phyloP scores from a whole-genome alignment of 2,888 invertebrate genomes.

The Trisateles emortualis region DNA sequence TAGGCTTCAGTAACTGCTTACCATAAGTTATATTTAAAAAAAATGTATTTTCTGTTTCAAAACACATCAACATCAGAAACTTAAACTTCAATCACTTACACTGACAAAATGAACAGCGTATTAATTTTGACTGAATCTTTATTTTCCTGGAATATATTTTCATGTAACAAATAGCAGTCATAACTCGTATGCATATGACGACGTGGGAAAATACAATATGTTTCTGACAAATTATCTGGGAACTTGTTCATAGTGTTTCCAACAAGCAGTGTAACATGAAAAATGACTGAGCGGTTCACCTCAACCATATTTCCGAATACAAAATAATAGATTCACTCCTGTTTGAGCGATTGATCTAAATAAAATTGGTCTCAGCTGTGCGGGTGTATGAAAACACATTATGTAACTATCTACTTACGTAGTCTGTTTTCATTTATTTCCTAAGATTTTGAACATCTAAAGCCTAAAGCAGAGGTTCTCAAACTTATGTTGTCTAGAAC shows the following conservation, averaged over 20 bases:
- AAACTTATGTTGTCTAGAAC: no score
- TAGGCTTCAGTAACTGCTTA: no score
- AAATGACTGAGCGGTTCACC: conserved; percentile 25
- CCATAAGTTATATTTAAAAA: no score
- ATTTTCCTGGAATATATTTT: conserved; percentile 30
- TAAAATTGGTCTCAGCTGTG: not conserved
- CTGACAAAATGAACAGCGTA: not conserved
- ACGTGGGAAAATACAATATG: conserved; percentile 49
- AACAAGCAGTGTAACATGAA: conserved; percentile 28
- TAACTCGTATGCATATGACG: conserved; percentile 43
- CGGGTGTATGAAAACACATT: conserved; percentile 1
- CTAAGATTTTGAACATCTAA: not conserved
- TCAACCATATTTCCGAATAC: conserved; percentile 7
- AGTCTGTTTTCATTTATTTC: conserved; percentile 1
- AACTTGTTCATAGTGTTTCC: conserved; percentile 44
- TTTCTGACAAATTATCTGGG: conserved; percentile 50
- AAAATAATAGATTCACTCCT: conserved; percentile 5
- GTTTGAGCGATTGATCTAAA: not conserved
- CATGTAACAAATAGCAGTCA: conserved; percentile 37
- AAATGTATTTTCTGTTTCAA: no score
- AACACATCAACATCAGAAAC: no score
- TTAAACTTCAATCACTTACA: no score
- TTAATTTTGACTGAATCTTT: conserved; percentile 5
- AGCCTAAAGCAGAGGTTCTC: no score
- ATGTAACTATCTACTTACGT: conserved; percentile 4